A percentile compares a stretch with the other conserved stretches of the same genome.
Evolutionary conservation across 2,888 invertebrate species (phyloP).

Genomic region (Platypus cylindrus): DNA sequence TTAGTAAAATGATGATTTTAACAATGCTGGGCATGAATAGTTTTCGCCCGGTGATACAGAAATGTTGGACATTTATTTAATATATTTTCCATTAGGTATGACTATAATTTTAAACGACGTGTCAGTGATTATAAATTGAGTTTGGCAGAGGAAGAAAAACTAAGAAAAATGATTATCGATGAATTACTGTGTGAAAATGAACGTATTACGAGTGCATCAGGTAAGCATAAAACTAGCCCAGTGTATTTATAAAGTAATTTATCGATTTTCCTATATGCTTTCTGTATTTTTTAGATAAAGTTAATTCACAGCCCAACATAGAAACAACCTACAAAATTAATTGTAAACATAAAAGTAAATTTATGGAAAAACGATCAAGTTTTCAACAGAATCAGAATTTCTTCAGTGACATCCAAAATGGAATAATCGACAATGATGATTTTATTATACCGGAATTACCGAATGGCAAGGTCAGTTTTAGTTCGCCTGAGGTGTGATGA

Average conservation of each 20-base stretch:
- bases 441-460: conserved; percentile 71
- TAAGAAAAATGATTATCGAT: conserved; percentile 29
- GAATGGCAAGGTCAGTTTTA: conserved; percentile 40
- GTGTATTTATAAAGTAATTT: too few relatives aligned
- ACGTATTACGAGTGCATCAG: conserved; percentile 21
- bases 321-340: too few relatives aligned
- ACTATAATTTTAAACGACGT: conserved; percentile 17
- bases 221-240: too few relatives aligned
- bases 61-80: too few relatives aligned
- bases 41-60: too few relatives aligned
- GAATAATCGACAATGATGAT: conserved; percentile 8
- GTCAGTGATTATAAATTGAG: conserved; percentile 26
- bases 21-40: too few relatives aligned
- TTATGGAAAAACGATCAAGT: conserved; percentile 9
- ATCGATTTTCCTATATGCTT: too few relatives aligned
- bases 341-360: conserved; percentile 17
- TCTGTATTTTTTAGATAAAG: too few relatives aligned
- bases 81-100: too few relatives aligned
- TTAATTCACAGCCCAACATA: too few relatives aligned
- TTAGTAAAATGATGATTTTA: too few relatives aligned
- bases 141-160: conserved; percentile 27
- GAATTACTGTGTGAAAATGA: conserved; percentile 29
- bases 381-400: conserved; percentile 9
- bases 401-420: conserved; percentile 7
- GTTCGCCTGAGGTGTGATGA: too few relatives aligned